A percentile compares a stretch with the other conserved stretches of the same genome.
phyloP scores from a whole-genome alignment of 2,888 invertebrate species.

The Cryptocephalus moraei region DNA sequence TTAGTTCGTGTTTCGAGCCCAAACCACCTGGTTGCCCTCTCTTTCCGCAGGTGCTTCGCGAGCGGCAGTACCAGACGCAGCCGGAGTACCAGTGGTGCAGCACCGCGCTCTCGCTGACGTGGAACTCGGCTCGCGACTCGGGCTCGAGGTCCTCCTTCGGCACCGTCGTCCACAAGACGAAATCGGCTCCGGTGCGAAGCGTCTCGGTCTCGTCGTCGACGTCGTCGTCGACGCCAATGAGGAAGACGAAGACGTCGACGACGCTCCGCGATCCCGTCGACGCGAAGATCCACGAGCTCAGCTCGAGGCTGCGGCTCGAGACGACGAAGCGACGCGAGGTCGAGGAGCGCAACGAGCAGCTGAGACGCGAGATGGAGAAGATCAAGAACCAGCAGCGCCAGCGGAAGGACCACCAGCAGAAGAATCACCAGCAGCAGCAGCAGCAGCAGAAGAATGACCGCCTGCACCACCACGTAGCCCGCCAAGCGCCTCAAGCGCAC shows the following conservation, averaged over 20 bases:
- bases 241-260: conserved; percentile 19
- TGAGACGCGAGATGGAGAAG: conserved; percentile 50
- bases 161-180: conserved; percentile 21
- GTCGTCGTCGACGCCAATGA: too few relatives aligned
- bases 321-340: conserved; percentile 50
- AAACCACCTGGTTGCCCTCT: too few relatives aligned
- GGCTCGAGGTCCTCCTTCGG: conserved; percentile 17
- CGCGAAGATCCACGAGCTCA: conserved; percentile 30
- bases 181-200: conserved; percentile 21
- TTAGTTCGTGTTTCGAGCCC: too few relatives aligned
- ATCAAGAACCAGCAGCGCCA: conserved; percentile 28
- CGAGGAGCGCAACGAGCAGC: conserved; percentile 49
- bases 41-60: conserved; percentile 22
- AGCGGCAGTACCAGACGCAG: conserved; percentile 25
- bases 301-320: conserved; percentile 52
- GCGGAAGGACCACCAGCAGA: too few relatives aligned
- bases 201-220: too few relatives aligned
- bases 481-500: too few relatives aligned
- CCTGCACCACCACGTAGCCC: too few relatives aligned
- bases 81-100: conserved; percentile 34
- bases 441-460: too few relatives aligned
- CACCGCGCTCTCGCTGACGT: conserved; percentile 22
- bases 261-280: conserved; percentile 9
- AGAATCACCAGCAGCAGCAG: too few relatives aligned
- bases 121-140: conserved; percentile 19